phyloP scores from a whole-genome alignment of 2,888 invertebrate species.

The Chalcosyrphus nemorum region DNA sequence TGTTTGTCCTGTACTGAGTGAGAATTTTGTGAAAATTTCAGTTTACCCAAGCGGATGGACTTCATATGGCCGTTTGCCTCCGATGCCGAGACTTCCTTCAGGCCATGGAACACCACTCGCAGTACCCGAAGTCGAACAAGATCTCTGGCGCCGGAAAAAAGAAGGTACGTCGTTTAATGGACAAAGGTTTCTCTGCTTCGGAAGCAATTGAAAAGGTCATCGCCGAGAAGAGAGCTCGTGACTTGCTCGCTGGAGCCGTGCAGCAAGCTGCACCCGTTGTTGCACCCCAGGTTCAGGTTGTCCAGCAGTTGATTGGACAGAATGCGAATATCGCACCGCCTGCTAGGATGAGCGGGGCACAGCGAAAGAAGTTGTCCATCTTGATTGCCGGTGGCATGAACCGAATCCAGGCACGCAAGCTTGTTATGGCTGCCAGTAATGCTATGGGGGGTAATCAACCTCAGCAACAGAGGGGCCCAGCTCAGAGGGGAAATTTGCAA shows the following conservation, averaged over 20 bases:
- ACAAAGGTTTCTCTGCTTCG: constrained; percentile 37
- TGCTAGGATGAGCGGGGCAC: constrained; percentile 36
- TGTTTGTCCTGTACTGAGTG: background rate
- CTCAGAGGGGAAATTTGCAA: background rate
- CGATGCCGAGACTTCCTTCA: constrained; percentile 51
- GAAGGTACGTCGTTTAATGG: constrained; percentile 65
- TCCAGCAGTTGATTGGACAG: background rate
- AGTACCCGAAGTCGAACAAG: constrained; percentile 39
- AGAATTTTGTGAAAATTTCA: background rate
- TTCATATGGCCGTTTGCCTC: constrained; percentile 39
- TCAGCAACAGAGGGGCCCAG: background rate
- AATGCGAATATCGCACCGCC: background rate
- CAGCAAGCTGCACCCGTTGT: background rate
- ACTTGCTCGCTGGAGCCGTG: constrained; percentile 11
- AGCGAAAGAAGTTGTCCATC: constrained; percentile 49
- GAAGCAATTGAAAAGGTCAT: constrained; percentile 53
- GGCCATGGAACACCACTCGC: constrained; percentile 50
- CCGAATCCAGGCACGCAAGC: constrained; percentile 23
- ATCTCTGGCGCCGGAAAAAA: constrained; percentile 42
- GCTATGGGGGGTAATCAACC: background rate
- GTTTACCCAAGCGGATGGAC: constrained; percentile 37
- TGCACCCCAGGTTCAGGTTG: background rate
- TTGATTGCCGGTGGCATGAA: constrained; percentile 49
- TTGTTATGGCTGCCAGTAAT: constrained; percentile 32
- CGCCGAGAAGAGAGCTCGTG: constrained; percentile 53